phyloP scores from a whole-genome alignment of 2,797 vertebrate genomes.

The Dallia pectoralis region DNA sequence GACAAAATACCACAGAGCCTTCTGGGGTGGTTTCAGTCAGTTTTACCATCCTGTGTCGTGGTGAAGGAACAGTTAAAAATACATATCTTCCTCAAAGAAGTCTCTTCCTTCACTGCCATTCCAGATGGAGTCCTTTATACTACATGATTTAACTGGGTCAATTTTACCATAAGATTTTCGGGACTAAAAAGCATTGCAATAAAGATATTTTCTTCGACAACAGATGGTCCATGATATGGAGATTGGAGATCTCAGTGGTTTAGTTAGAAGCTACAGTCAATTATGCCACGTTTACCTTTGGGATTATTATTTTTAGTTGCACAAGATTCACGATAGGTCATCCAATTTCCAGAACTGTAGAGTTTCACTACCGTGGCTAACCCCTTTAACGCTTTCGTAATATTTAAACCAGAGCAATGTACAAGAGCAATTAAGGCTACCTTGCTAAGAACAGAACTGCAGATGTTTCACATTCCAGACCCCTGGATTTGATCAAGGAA shows the following conservation, averaged over 20 bases:
- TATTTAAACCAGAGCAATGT: no score
- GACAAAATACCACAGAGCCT: not conserved
- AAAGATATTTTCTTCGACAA: constrained; percentile 3
- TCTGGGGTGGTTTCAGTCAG: not conserved
- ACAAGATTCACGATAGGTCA: not conserved
- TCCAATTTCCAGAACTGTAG: not conserved
- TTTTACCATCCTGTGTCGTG: not conserved
- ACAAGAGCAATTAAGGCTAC: no score
- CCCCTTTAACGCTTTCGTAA: not conserved
- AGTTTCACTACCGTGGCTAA: not conserved
- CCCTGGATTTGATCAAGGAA: no score
- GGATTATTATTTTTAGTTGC: not conserved
- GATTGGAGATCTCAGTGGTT: not conserved
- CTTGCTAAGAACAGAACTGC: no score
- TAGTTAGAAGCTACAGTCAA: not conserved
- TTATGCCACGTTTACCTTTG: not conserved
- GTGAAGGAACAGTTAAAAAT: not conserved
- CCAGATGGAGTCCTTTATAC: constrained; percentile 7
- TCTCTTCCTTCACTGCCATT: not conserved
- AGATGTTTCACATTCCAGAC: no score
- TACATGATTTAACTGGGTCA: constrained; percentile 26
- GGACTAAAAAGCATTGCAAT: not conserved
- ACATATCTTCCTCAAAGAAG: no score
- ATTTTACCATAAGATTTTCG: constrained; percentile 5
- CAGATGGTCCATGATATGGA: not conserved